Conservation (phyloP, 2,113 vertebrate genomes). For the Xiphorhynchus elegans region DNA sequence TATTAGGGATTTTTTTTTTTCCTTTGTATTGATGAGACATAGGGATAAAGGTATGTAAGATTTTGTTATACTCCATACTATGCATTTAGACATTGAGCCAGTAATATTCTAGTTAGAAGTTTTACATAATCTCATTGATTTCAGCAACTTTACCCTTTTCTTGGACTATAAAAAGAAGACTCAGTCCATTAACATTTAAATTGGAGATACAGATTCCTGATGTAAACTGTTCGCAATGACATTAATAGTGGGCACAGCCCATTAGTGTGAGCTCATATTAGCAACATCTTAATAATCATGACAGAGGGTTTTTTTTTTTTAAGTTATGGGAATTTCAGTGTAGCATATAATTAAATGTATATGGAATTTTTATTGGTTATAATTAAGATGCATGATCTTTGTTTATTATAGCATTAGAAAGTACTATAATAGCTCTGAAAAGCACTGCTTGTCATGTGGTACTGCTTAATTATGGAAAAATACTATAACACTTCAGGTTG, state of each 20-base stretch:
- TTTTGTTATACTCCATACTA: not conserved
- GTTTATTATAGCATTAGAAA: conserved; percentile 70
- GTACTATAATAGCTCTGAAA: conserved; percentile 52
- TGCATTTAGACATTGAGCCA: not conserved
- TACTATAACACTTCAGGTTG: conserved; percentile 56
- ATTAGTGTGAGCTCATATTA: conserved; percentile 63
- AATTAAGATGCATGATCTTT: conserved; percentile 77
- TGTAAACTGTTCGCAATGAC: conserved; percentile 39
- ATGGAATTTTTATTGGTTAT: conserved; percentile 74
- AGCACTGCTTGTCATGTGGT: conserved; percentile 39
- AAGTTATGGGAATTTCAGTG: conserved; percentile 71
- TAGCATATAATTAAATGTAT: conserved; percentile 76
- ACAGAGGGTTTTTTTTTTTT: conserved; percentile 15
- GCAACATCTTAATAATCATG: conserved; percentile 46
- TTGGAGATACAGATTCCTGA: conserved; percentile 33
- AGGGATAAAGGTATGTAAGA: not conserved
- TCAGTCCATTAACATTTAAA: conserved; percentile 66
- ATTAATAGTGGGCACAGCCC: conserved; percentile 58
- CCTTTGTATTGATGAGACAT: not conserved
- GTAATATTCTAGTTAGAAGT: not conserved
- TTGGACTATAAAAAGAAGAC: conserved; percentile 27
- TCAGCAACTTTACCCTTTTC: not conserved
- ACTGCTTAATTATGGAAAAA: conserved; percentile 73
- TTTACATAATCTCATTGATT: conserved; percentile 15
- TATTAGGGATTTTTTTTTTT: not conserved